phyloP scores from a whole-genome alignment of 2,113 vertebrate species.

The Hemiscyllium ocellatum region DNA sequence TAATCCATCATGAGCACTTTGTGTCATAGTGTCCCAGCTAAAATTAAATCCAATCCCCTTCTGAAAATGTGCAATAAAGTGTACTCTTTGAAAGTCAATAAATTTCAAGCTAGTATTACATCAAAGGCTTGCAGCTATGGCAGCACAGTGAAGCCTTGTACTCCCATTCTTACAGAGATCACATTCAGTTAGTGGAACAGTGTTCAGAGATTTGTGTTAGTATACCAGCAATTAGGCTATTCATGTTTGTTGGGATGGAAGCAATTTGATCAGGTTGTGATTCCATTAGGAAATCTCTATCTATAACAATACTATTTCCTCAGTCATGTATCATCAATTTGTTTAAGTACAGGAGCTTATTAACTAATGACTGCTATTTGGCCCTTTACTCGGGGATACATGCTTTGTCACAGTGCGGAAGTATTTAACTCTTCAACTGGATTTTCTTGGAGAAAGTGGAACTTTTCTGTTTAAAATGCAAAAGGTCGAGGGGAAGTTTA shows the following conservation, averaged over 20 bases:
- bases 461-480: neutral
- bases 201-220: neutral
- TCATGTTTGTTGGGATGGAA: neutral
- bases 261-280: neutral
- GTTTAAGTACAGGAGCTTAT: neutral
- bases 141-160: neutral
- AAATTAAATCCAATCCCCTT: neutral
- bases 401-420: neutral
- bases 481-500: neutral
- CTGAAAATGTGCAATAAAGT: neutral
- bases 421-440: neutral
- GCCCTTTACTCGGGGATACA: neutral
- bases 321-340: neutral
- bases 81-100: conserved; percentile 10
- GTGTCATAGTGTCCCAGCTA: neutral
- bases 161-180: neutral
- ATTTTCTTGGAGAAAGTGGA: neutral
- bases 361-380: neutral
- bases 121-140: neutral
- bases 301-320: neutral
- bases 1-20: neutral
- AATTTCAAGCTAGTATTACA: neutral
- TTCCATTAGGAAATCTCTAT: neutral
- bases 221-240: neutral
- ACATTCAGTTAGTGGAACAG: neutral